phyloP scores from a whole-genome alignment of 2,888 invertebrate species.

The Athrips mouffetella region DNA sequence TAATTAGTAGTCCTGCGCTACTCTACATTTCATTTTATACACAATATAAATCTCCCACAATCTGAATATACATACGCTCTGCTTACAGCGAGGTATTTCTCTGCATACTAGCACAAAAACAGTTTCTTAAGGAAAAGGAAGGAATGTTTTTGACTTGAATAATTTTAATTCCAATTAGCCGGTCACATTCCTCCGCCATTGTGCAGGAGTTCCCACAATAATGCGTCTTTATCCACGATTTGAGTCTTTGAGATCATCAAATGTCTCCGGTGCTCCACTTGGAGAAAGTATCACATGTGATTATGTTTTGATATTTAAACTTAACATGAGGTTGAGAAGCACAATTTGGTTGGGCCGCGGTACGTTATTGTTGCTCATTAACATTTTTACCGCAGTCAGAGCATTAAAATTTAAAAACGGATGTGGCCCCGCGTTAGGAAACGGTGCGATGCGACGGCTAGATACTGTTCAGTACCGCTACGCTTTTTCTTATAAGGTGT shows the following conservation, averaged over 20 bases:
- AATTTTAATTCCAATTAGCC: not conserved
- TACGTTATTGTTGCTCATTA: slow-evolving; percentile 39
- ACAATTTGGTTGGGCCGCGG: slow-evolving; percentile 39
- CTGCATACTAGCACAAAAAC: not conserved
- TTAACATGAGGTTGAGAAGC: slow-evolving; percentile 29
- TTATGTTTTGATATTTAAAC: slow-evolving; percentile 14
- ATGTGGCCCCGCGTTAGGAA: slow-evolving; percentile 37
- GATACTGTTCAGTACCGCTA: slow-evolving; percentile 23
- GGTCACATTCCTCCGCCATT: slow-evolving; percentile 3
- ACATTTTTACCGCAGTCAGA: slow-evolving; percentile 36
- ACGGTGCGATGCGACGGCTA: slow-evolving; percentile 21
- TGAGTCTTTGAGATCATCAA: slow-evolving; percentile 1
- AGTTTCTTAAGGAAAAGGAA: not conserved
- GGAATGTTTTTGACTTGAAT: not conserved
- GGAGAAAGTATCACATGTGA: slow-evolving; percentile 11
- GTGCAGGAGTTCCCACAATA: slow-evolving; percentile 6
- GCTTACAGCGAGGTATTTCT: not conserved
- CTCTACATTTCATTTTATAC: not conserved
- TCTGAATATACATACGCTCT: slow-evolving; percentile 6
- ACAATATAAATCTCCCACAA: not conserved
- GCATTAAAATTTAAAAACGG: slow-evolving; percentile 34
- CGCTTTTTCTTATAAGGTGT: slow-evolving; percentile 12
- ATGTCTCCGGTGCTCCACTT: slow-evolving; percentile 7
- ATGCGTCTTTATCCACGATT: slow-evolving; percentile 5
- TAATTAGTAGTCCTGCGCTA: slow-evolving; percentile 4